A percentile compares a stretch with the other conserved stretches of the same genome.
phyloP scores from a whole-genome alignment of 2,888 invertebrate species.

The Argyresthia goedartella region DNA sequence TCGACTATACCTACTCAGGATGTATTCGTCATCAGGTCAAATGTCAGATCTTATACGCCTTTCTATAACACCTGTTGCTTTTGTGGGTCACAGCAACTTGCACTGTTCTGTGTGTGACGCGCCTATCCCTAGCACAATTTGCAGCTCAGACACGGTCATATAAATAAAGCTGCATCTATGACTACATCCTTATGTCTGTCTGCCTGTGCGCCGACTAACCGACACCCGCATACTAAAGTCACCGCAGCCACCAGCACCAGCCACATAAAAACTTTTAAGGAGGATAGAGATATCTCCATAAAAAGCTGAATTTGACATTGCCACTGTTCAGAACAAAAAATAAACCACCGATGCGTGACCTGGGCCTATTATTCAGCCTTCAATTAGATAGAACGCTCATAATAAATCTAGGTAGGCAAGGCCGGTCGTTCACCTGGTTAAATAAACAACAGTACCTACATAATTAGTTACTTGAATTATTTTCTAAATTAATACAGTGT shows the following conservation, averaged over 20 bases:
- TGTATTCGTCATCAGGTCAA: too few species aligned
- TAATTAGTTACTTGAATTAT: neutral
- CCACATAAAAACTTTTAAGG: too few species aligned
- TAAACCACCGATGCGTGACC: slow-evolving; percentile 30
- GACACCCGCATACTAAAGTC: too few species aligned
- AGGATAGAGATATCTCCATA: too few species aligned
- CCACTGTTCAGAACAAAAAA: neutral
- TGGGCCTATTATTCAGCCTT: slow-evolving; percentile 39
- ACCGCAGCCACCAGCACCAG: too few species aligned
- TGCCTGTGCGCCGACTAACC: neutral
- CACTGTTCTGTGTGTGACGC: neutral
- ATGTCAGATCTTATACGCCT: too few species aligned
- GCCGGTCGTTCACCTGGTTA: slow-evolving; percentile 28
- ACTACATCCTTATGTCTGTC: slow-evolving; percentile 32
- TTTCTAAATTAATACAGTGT: too few species aligned
- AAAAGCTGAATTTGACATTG: too few species aligned
- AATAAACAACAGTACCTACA: neutral
- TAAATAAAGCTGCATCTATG: slow-evolving; percentile 37
- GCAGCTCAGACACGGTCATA: slow-evolving; percentile 3
- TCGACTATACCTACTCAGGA: too few species aligned
- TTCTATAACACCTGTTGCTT: too few species aligned
- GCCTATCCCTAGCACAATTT: neutral
- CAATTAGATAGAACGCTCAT: slow-evolving; percentile 39
- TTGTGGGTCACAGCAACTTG: neutral
- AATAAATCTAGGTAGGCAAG: slow-evolving; percentile 36